phyloP scores from a whole-genome alignment of 1,140 invertebrate genomes.

The Drosophila parvula region DNA sequence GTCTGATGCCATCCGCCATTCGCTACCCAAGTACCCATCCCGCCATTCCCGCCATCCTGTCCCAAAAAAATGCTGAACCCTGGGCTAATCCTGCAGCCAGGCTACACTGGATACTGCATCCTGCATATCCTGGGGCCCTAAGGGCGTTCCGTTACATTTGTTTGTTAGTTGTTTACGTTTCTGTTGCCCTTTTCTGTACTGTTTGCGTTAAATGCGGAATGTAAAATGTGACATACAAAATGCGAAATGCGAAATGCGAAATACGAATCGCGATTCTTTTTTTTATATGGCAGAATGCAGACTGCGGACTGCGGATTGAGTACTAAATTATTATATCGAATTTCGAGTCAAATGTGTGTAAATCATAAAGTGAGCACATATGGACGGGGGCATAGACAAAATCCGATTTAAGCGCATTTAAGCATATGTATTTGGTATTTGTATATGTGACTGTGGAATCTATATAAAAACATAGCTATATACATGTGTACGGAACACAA shows the following conservation, averaged over 20 bases:
- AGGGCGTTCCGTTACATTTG: conserved; percentile 46
- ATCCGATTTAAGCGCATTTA: conserved; percentile 62
- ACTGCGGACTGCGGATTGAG: conserved; percentile 45
- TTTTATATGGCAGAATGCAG: conserved; percentile 3
- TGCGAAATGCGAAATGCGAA: conserved; percentile 17
- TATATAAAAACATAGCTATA: conserved; percentile 25
- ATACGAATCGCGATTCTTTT: not conserved
- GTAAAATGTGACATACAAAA: conserved; percentile 11
- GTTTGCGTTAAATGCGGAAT: conserved; percentile 48
- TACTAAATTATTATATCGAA: conserved; percentile 51
- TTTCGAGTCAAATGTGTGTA: conserved; percentile 59
- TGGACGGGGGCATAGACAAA: conserved; percentile 38
- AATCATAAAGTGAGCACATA: conserved; percentile 61
- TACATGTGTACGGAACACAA: conserved; percentile 8
- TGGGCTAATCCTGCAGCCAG: conserved; percentile 49
- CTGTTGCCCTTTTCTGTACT: conserved; percentile 24
- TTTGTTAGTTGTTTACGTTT: conserved; percentile 48
- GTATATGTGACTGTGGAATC: conserved; percentile 44
- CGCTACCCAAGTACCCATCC: conserved; percentile 5
- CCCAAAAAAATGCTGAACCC: conserved; percentile 44
- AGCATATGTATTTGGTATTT: conserved; percentile 58
- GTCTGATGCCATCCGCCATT: conserved; percentile 12
- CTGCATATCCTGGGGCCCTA: conserved; percentile 52
- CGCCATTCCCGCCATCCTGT: not conserved
- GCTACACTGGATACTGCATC: conserved; percentile 39